Base-by-base conservation (phyloP, 1,140 invertebrate genomes). In the Proales similis region DNA sequence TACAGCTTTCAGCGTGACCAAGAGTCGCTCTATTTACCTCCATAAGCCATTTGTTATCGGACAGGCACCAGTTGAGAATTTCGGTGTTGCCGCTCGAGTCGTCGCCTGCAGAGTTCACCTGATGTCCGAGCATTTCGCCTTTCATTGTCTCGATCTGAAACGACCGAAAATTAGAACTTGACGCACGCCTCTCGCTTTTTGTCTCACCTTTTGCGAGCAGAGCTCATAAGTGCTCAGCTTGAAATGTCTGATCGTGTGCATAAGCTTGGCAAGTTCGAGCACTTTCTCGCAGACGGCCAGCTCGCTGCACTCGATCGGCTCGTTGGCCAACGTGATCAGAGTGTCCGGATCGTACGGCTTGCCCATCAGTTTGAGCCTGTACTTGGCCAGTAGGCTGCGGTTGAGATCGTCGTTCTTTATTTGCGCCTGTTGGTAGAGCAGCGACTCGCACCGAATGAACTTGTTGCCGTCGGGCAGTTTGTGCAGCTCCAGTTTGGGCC, bases 41-140 rank as follows among this genome's bases (percentile, higher is more conserved):
- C 30, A 57, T 14, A 7, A 57, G 36, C 51, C 51, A 57, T 57
- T 57, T 36, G 32, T 17, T 57, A 57, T 57, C 51, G 11, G 51
- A 36, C 20, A 57, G 27, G 32, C 51, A 57, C n/a, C 45, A 57
- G 17, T 57, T 57, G 1, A 57, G 22, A 17, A 57, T 7, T 14
- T 57, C 51, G 12, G 51, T 57, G 20, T 46, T 46, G 3, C 20
- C 11, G 14, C 14, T 46, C 12, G 39, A 42, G 29, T 57, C 51
- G 45, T 57, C 51, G 11, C 36, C 45, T 42, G 33, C 22, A 32
- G 20, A 24, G 29, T 39, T 57, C 32, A 24, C 24, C 29, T 30
- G 29, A 43, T 39, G 39, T 24, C 36, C 17, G 22, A 42, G 39
- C 12, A 57, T 29, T 17, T 57, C 36, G 12, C 19, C 3, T 42